Conservation (phyloP, 2,888 invertebrate genomes). For the Drosophila anceps region DNA sequence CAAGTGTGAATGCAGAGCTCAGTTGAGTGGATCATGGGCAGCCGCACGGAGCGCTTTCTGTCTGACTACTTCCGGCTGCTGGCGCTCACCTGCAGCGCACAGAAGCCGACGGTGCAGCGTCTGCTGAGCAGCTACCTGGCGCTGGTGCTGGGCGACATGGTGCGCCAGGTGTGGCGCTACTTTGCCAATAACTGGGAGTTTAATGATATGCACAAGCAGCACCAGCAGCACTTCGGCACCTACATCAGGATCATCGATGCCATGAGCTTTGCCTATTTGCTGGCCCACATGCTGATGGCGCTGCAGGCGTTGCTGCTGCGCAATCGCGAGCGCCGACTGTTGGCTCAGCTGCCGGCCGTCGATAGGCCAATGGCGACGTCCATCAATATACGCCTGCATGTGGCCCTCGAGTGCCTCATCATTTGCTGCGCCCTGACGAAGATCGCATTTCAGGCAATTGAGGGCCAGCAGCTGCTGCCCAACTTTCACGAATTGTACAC, state of each 20-base stretch:
- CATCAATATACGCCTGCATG: slow-evolving; percentile 20
- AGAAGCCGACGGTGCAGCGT: slow-evolving; percentile 21
- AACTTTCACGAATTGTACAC: slow-evolving; percentile 38
- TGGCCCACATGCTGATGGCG: slow-evolving; percentile 48
- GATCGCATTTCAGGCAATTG: background rate
- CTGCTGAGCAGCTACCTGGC: slow-evolving; percentile 38
- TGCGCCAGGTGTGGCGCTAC: slow-evolving; percentile 24
- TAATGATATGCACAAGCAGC: background rate
- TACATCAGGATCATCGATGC: slow-evolving; percentile 25
- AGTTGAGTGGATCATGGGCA: slow-evolving; percentile 24
- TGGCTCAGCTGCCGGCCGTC: slow-evolving; percentile 36
- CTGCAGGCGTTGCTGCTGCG: slow-evolving; percentile 45
- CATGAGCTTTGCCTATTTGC: slow-evolving; percentile 50
- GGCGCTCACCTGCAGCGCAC: slow-evolving; percentile 55
- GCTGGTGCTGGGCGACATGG: slow-evolving; percentile 39
- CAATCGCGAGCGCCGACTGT: slow-evolving; percentile 37
- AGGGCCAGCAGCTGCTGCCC: background rate
- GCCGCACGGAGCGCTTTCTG: slow-evolving; percentile 37
- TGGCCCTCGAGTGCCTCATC: slow-evolving; percentile 39
- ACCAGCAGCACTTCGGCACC: background rate
- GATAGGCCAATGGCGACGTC: background rate
- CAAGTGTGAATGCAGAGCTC: background rate
- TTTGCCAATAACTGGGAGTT: background rate
- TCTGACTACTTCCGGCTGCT: slow-evolving; percentile 59
- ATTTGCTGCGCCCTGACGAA: background rate